phyloP scores from a whole-genome alignment of 1,140 invertebrate species.

The Fopius arisanus region DNA sequence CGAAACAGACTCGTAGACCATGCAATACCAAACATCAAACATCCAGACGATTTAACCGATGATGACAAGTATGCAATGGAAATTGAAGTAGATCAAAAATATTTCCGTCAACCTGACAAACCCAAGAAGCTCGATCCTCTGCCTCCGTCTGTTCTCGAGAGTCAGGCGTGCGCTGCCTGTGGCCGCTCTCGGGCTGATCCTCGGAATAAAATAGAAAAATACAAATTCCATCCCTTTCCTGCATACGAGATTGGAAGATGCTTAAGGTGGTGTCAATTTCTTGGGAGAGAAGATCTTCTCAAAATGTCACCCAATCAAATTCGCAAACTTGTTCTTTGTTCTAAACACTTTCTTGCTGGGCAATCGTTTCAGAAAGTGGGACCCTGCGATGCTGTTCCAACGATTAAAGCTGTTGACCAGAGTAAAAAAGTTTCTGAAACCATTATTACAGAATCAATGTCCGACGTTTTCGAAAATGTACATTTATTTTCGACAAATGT shows the following conservation, averaged over 20 bases:
- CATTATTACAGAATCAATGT: constrained; percentile 24
- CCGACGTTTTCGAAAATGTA: constrained; percentile 1
- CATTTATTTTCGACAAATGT: constrained; percentile 17
- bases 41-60: constrained; percentile 44
- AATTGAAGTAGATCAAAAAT: constrained; percentile 25
- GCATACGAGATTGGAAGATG: constrained; percentile 62
- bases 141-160: constrained; percentile 49
- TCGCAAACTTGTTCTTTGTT: constrained; percentile 59
- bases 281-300: constrained; percentile 59
- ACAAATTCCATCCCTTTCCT: constrained; percentile 63
- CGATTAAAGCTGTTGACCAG: constrained; percentile 41
- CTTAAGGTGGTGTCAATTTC: constrained; percentile 61
- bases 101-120: constrained; percentile 38
- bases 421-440: constrained; percentile 2
- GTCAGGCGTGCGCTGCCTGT: constrained; percentile 61
- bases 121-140: constrained; percentile 47
- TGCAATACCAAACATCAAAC: constrained; percentile 56
- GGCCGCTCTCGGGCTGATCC: constrained; percentile 56
- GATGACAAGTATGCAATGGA: constrained; percentile 39
- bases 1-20: constrained; percentile 51
- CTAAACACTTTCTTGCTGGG: constrained; percentile 58
- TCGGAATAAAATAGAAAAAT: constrained; percentile 54
- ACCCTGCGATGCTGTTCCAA: constrained; percentile 60
- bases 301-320: constrained; percentile 65
- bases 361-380: constrained; percentile 57